Evolutionary conservation across 2,888 invertebrate genomes (phyloP), one percentile per base, ranked within the genome.

Genomic region (Seladonia tumulorum): DNA sequence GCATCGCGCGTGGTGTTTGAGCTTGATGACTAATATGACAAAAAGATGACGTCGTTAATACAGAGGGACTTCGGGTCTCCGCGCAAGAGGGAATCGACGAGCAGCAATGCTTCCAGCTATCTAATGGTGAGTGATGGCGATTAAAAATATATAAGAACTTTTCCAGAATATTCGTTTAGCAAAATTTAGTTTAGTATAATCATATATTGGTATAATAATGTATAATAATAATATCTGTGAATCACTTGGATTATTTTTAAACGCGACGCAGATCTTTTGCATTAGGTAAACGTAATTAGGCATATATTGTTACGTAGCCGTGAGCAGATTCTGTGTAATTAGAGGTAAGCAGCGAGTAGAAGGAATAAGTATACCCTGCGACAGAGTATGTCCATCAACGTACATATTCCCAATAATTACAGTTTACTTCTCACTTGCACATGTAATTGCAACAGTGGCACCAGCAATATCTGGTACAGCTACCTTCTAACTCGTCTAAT

Each of bases 61-160:
- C 94, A 93, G 85, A 92, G 94, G 90, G 94, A 94, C 89, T 90
- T 87, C 74, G 92, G 91, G 80, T 91, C 94, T 87, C 93, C 92
- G 83, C 93, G 90, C 79, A 94, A 94, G 72, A 91, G 94, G 85
- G 94, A 94, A 85, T 94, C 94, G 39, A 94, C 90, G 76, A 92
- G 93, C 86, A 94, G 94, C 89, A 94, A 93, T 90, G 93, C 94
- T 47, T 94, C 94, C 76, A 94, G 94, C 86, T 94, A 94, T 83
- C 91, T 94, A 76, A 86, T 94, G 90, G 94, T 94, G 88, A 93
- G 94, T 92, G 63, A 60, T 8, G 22, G 18, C 18, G 5, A 63
- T 63, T 16, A 25, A 29, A 63, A 63, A 29, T 10, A 2, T n/a
- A 2, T 0, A 29, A 4, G 5, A 29, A 63, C 5, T 25, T 60